Evolutionary conservation across 2,797 vertebrate genomes (phyloP).

Genomic region (Iguana delicatissima): DNA sequence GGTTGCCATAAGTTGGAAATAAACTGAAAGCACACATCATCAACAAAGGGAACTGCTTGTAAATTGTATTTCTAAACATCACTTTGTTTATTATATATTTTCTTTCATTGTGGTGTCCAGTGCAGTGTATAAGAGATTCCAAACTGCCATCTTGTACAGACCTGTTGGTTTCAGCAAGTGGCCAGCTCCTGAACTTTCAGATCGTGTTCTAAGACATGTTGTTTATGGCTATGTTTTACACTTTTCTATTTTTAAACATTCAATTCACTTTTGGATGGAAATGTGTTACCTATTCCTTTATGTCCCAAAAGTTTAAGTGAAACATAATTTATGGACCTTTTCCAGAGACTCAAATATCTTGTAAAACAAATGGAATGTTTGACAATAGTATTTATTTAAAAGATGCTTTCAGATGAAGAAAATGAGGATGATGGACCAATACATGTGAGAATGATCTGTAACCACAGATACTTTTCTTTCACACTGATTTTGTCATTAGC

Average conservation of each 20-base stretch:
- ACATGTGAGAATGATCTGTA: background rate
- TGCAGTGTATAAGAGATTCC: background rate
- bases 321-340: background rate
- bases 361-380: background rate
- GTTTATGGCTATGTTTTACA: background rate
- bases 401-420: background rate
- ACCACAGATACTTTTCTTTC: background rate
- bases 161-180: background rate
- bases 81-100: background rate
- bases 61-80: background rate
- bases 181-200: background rate
- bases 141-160: background rate
- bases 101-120: background rate
- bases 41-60: background rate
- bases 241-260: background rate
- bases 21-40: no score
- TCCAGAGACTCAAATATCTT: background rate
- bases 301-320: background rate
- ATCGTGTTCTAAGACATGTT: background rate
- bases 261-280: background rate
- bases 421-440: background rate
- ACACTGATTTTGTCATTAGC: background rate
- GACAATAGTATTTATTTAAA: background rate
- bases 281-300: background rate
- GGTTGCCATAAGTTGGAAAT: no score